Conservation (phyloP, 2,888 invertebrate genomes). For the Aphidius colemani region DNA sequence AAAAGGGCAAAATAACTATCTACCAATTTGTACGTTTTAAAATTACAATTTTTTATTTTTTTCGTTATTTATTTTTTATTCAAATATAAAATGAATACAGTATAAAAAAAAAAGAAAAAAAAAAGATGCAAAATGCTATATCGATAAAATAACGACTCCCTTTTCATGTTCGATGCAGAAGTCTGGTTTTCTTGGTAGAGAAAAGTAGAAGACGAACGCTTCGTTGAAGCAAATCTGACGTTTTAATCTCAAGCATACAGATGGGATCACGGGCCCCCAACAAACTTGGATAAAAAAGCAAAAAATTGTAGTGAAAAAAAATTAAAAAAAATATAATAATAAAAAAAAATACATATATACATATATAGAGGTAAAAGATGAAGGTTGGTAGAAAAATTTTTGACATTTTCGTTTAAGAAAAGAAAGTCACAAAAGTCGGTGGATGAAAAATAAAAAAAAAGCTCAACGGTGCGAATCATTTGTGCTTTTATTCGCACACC, state of each 20-base stretch:
- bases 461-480: too few species aligned
- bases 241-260: constrained; percentile 58
- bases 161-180: neutral
- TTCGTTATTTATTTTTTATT: too few species aligned
- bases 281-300: neutral
- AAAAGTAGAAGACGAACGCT: constrained; percentile 18
- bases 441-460: too few species aligned
- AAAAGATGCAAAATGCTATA: constrained; percentile 3
- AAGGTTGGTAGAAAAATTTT: constrained; percentile 10
- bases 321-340: constrained; percentile 8
- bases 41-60: neutral
- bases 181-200: constrained; percentile 15
- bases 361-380: too few species aligned
- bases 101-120: neutral
- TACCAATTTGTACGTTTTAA: constrained; percentile 2
- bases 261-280: constrained; percentile 46
- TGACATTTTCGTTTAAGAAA: constrained; percentile 5
- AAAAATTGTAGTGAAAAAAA: too few species aligned
- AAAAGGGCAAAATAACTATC: too few species aligned
- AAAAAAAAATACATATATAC: neutral
- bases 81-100: neutral
- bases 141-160: constrained; percentile 4
- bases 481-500: too few species aligned
- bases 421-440: neutral
- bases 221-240: constrained; percentile 49